Conservation (phyloP, 2,797 vertebrate species). For the Molossus molossus region DNA sequence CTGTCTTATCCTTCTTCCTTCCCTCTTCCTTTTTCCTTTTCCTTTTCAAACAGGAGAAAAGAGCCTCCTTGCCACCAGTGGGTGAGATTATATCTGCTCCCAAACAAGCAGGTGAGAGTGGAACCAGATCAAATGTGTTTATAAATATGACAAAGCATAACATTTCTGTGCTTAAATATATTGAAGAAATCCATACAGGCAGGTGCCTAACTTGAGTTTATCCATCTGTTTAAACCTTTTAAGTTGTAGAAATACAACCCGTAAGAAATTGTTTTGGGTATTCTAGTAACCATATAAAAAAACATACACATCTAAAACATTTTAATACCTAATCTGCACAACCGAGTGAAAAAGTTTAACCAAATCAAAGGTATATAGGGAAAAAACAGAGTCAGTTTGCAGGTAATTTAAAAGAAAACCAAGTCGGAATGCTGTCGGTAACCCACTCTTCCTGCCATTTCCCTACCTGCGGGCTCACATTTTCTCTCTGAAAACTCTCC, state of each 20-base stretch:
- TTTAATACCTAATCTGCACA: neutral
- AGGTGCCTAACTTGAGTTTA: neutral
- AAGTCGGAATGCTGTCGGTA: neutral
- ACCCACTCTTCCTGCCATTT: neutral
- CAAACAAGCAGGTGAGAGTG: neutral
- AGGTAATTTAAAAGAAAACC: neutral
- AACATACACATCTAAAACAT: neutral
- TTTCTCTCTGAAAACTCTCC: conserved; percentile 51
- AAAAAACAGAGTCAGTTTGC: neutral
- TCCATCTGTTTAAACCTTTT: neutral
- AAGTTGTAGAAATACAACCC: neutral
- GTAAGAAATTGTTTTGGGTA: neutral
- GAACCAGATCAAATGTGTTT: neutral
- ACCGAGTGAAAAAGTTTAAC: neutral
- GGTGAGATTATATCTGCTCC: neutral
- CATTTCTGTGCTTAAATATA: neutral
- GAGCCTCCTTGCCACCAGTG: neutral
- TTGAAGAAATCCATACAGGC: neutral
- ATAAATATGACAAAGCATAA: neutral
- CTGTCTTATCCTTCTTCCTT: neutral
- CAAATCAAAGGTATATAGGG: neutral
- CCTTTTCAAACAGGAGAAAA: neutral
- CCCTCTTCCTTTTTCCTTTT: neutral
- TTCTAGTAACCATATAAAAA: neutral
- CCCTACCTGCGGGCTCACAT: neutral